These are phyloP conservation scores for Geopemphigus sp. DNA, from an alignment of 1,140 invertebrate genomes.

Conservation along the genomic window DNA sequence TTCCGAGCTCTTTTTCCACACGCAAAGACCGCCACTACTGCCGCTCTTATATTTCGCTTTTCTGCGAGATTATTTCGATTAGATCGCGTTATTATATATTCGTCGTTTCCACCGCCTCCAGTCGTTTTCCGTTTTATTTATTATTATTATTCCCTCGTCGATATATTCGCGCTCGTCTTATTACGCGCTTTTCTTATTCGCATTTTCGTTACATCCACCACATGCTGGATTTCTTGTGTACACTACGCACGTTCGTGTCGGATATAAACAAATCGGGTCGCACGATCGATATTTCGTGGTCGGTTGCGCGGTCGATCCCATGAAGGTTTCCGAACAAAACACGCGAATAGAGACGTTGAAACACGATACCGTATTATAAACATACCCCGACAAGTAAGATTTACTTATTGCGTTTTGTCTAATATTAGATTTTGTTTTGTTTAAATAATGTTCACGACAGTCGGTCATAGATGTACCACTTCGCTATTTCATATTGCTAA, in stretches of 20 bases:
- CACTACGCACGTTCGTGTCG: not conserved
- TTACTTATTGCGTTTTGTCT: not conserved
- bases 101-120: not conserved
- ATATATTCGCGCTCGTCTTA: no score
- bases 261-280: not conserved
- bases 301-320: not conserved
- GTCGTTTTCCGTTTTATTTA: no score
- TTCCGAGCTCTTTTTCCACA: slow-evolving; percentile 21
- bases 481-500: slow-evolving; percentile 9
- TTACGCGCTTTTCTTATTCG: no score
- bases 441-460: not conserved
- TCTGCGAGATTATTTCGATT: slow-evolving; percentile 28
- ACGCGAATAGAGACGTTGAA: not conserved
- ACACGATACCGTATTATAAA: slow-evolving; percentile 1
- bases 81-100: not conserved
- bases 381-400: not conserved
- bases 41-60: not conserved
- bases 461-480: not conserved
- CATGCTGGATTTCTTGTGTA: not conserved
- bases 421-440: slow-evolving; percentile 16
- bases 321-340: not conserved
- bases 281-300: no score
- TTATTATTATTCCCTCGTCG: not conserved
- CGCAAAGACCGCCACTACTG: not conserved
- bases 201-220: not conserved